A percentile compares a stretch with the other conserved stretches of the same genome.
These are phyloP conservation scores for Mastacembelus armatus DNA, from an alignment of 2,797 vertebrate species.

Conservation along the genomic window DNA sequence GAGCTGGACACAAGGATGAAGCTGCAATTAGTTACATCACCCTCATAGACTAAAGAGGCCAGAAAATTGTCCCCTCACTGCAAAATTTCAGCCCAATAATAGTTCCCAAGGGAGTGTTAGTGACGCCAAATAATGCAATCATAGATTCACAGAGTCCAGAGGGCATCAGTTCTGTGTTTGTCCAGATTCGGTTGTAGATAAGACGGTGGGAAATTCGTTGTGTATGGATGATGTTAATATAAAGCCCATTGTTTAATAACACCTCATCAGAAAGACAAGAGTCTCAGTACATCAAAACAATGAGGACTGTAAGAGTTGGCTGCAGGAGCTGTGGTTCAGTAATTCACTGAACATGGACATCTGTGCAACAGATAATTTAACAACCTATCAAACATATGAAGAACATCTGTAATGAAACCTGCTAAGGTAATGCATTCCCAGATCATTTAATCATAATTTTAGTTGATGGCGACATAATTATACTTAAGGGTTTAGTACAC, in stretches of 20 bases:
- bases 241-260: conserved; percentile 28
- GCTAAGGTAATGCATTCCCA: neutral
- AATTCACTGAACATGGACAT: conserved; percentile 2
- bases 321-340: neutral
- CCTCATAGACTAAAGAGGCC: conserved; percentile 40
- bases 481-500: neutral
- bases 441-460: neutral
- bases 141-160: conserved; percentile 48
- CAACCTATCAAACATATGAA: conserved; percentile 1
- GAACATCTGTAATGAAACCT: conserved; percentile 16
- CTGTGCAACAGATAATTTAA: conserved; percentile 21
- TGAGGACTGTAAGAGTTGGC: conserved; percentile 9
- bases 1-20: conserved; percentile 26
- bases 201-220: conserved; percentile 61
- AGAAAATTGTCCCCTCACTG: conserved; percentile 65
- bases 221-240: conserved; percentile 40
- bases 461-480: conserved; percentile 1
- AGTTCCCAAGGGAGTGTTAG: conserved; percentile 55
- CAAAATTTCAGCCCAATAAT: conserved; percentile 57
- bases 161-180: conserved; percentile 47
- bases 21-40: conserved; percentile 64
- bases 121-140: conserved; percentile 69
- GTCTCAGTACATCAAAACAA: conserved; percentile 6
- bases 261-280: conserved; percentile 36
- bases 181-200: conserved; percentile 63